A percentile compares a stretch with the other conserved stretches of the same genome.
Evolutionary conservation across 1,140 invertebrate genomes (phyloP).

Genomic region (Heterodera schachtii): DNA sequence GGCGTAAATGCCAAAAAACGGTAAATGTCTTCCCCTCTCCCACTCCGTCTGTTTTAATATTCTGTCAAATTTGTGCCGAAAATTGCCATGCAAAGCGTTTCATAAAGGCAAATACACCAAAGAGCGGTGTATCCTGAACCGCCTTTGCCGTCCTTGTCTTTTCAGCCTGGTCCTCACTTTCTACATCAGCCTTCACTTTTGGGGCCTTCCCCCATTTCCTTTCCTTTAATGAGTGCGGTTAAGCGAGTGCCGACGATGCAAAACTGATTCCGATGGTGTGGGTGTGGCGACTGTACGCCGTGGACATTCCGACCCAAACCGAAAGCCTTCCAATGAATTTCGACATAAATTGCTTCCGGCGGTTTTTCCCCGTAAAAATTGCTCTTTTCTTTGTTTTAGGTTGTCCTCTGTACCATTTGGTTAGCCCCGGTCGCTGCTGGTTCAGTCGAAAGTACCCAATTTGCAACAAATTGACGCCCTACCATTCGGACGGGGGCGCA

Average conservation of each 20-base stretch:
- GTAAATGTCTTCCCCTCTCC: too few species aligned
- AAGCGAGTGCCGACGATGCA: conserved; percentile 13
- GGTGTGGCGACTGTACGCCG: conserved; percentile 31
- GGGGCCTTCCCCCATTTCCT: not conserved
- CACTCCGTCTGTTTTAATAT: too few species aligned
- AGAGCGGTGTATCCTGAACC: conserved; percentile 48
- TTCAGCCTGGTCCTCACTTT: conserved; percentile 13
- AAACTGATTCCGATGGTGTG: conserved; percentile 42
- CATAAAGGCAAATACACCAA: conserved; percentile 60
- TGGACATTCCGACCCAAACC: conserved; percentile 27
- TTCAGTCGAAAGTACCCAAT: conserved; percentile 62
- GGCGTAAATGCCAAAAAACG: too few species aligned
- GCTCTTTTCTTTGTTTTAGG: conserved; percentile 41
- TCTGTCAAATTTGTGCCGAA: conserved; percentile 63
- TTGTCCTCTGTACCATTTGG: conserved; percentile 54
- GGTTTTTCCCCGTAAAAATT: conserved; percentile 7
- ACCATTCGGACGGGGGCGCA: not conserved
- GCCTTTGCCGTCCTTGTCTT: not conserved
- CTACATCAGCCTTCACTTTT: conserved; percentile 26
- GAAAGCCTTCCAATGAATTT: conserved; percentile 23
- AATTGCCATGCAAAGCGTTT: conserved; percentile 62
- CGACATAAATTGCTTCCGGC: conserved; percentile 52
- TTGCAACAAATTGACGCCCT: conserved; percentile 59
- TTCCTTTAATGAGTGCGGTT: not conserved
- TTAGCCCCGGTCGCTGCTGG: conserved; percentile 59